Base-by-base conservation (phyloP, 2,888 invertebrate species). In the Colletes collaris region DNA sequence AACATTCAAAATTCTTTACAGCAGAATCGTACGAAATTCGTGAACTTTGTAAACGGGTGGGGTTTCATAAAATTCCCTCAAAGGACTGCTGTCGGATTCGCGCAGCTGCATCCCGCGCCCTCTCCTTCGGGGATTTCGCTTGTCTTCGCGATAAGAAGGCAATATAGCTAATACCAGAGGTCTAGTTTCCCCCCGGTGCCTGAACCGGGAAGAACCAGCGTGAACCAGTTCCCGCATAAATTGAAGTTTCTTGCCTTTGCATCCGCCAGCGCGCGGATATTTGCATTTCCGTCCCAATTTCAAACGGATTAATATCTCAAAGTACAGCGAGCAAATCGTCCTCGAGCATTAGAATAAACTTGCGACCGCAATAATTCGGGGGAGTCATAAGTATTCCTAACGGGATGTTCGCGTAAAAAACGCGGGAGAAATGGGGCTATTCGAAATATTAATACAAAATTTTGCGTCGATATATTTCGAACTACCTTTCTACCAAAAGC, bases 101-200 rank as follows among this genome's bases (percentile, higher is more conserved):
- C 64, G 40, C 58, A 49, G 73, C 56, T 64, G 44, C 56, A 46
- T 19, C 7, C 50, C 53, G 19, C 11, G n/a, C 60, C 19, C 66
- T 55, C 56, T 76, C 63, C 80, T 69, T 64, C 37, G 58, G 63
- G 76, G 65, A 82, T 76, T 76, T 78, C 63, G 55, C 65, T 84
- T 82, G 72, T 84, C 77, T 62, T 78, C 69, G 67, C 74, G 81
- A 76, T 81, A 78, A 77, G 73, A 67, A 73, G 73, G 59, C 53
- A 67, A 68, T 72, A 69, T 64, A 66, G 75, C 27, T 66, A 62
- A 79, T 69, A 56, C 27, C 53, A 16, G 80, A 69, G 72, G 81
- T 63, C 78, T 62, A 82, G 70, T 81, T 81, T 76, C 66, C 27
- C 27, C 2, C 7, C 8, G 49, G 65, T 44, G 70, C 67, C 60